A percentile compares a stretch with the other conserved stretches of the same genome.
Conservation (phyloP, 2,113 vertebrate genomes). For the Macrotis lagotis region DNA sequence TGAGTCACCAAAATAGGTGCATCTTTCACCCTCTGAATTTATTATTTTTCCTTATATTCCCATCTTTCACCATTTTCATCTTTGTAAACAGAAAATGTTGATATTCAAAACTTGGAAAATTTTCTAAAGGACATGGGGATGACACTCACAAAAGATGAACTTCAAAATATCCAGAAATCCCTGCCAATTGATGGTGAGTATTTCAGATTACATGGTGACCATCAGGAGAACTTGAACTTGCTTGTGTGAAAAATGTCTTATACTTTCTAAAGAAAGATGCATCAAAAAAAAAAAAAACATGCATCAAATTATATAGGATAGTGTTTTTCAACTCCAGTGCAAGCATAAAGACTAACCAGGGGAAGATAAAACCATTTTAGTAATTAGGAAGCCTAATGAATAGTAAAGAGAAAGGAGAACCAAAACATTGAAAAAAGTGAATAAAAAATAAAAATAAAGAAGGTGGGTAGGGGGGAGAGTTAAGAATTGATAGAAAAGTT, state of each 20-base stretch:
- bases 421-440: not conserved
- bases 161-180: constrained; percentile 43
- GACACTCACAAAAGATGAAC: constrained; percentile 45
- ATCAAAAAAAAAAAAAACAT: not conserved
- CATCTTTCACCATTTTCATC: constrained; percentile 24
- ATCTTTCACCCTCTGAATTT: constrained; percentile 19
- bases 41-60: constrained; percentile 22
- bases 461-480: not conserved
- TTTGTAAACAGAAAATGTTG: constrained; percentile 46
- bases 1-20: not conserved
- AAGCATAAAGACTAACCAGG: constrained; percentile 35
- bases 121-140: constrained; percentile 14
- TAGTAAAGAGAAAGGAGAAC: not conserved
- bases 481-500: not conserved
- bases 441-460: not conserved
- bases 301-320: not conserved
- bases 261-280: not conserved
- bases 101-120: constrained; percentile 23
- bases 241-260: not conserved
- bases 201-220: constrained; percentile 5
- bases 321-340: not conserved
- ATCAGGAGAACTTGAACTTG: not conserved
- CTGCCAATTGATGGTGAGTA: constrained; percentile 40
- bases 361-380: not conserved
- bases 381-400: not conserved